A percentile compares a stretch with the other conserved stretches of the same genome.
These are phyloP conservation scores for Harpalus rufipes DNA, from an alignment of 2,888 invertebrate species.

Conservation along the genomic window DNA sequence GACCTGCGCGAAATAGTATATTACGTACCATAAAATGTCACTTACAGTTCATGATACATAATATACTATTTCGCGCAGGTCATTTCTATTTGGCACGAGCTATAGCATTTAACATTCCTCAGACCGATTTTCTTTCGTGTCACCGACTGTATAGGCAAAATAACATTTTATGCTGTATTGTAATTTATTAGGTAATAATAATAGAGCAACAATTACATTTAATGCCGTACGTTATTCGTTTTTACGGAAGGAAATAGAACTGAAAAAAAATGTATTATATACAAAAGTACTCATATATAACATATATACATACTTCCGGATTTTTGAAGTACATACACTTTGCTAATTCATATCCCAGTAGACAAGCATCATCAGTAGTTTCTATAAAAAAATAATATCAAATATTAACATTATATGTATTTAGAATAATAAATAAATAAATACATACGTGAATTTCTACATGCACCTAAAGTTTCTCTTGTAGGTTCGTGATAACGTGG, in stretches of 20 bases:
- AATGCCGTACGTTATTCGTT: not conserved
- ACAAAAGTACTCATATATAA: not conserved
- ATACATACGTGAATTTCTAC: slow-evolving; percentile 77
- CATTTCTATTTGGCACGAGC: too few relatives aligned
- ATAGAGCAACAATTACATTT: slow-evolving; percentile 53
- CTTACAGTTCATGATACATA: too few relatives aligned
- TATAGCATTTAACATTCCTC: too few relatives aligned
- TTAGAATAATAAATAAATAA: slow-evolving; percentile 4
- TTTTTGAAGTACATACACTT: slow-evolving; percentile 79
- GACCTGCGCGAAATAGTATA: too few relatives aligned
- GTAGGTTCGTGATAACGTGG: slow-evolving; percentile 78
- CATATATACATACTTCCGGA: slow-evolving; percentile 72
- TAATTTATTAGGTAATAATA: slow-evolving; percentile 15
- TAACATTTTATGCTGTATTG: not conserved
- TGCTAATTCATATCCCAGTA: slow-evolving; percentile 77
- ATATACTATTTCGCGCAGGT: too few relatives aligned
- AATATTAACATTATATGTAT: slow-evolving; percentile 48
- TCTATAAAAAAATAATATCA: slow-evolving; percentile 74
- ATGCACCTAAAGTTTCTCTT: slow-evolving; percentile 77
- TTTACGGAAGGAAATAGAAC: slow-evolving; percentile 69
- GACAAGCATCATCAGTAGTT: slow-evolving; percentile 78
- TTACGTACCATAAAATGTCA: too few relatives aligned
- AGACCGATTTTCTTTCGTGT: too few relatives aligned
- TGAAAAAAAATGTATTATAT: slow-evolving; percentile 66
- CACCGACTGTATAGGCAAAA: too few relatives aligned